phyloP scores from a whole-genome alignment of 2,113 vertebrate species.

The Fregetta grallaria region DNA sequence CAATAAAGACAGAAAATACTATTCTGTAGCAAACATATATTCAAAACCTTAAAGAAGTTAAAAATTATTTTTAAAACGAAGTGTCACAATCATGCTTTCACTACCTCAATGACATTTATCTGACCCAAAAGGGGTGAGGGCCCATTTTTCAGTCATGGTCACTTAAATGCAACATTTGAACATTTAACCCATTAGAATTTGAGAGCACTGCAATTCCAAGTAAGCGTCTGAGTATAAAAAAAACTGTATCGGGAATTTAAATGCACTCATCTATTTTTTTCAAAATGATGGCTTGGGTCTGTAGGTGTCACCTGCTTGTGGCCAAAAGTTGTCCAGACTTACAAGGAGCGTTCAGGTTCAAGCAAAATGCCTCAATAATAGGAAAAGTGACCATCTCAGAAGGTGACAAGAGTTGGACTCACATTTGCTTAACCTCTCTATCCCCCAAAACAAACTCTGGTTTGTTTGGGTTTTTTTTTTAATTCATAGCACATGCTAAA shows the following conservation, averaged over 20 bases:
- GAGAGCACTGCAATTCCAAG: not conserved
- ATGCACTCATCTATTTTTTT: not conserved
- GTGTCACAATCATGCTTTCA: not conserved
- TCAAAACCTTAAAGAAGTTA: not conserved
- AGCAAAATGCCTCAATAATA: not conserved
- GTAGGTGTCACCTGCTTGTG: not conserved
- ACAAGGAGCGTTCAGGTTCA: not conserved
- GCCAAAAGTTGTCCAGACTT: not conserved
- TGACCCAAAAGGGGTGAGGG: not conserved
- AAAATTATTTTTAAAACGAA: not conserved
- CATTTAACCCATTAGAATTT: not conserved
- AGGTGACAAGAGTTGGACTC: not conserved
- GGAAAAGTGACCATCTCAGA: not conserved
- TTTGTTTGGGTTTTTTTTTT: not conserved
- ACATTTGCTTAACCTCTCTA: not conserved
- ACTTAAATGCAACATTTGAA: not conserved
- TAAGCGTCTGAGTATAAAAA: not conserved
- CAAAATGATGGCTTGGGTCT: not conserved
- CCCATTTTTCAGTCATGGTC: not conserved
- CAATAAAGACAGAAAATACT: conserved; percentile 23
- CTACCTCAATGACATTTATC: not conserved
- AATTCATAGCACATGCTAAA: not conserved
- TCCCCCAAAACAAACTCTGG: not conserved
- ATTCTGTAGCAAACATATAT: not conserved
- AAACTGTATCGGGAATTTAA: not conserved